These are phyloP conservation scores for Onychomys arenicola DNA, from an alignment of 2,797 vertebrate species.

Conservation along the genomic window DNA sequence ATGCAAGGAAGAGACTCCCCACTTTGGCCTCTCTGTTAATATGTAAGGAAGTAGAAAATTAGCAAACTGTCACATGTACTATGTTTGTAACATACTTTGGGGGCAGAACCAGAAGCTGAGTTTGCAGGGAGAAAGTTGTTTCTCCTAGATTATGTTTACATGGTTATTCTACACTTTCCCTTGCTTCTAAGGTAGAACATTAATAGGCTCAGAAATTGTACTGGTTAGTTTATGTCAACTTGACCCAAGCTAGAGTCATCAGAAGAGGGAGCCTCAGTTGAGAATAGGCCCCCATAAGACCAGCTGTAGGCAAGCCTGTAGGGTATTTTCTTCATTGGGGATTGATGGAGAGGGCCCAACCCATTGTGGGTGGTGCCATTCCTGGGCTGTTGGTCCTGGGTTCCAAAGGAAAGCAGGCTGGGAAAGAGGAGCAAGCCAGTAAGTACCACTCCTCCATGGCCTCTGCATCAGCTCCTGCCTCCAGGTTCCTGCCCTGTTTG, in stretches of 20 bases:
- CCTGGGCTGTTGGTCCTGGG: not conserved
- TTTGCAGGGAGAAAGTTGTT: not conserved
- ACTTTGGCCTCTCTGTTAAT: not conserved
- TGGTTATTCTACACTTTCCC: not conserved
- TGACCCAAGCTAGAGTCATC: not conserved
- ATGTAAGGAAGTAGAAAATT: not conserved
- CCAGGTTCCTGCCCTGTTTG: not conserved
- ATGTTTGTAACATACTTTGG: not conserved
- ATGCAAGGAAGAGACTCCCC: not conserved
- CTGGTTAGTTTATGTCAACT: not conserved
- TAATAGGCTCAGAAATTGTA: not conserved
- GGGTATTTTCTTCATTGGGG: not conserved
- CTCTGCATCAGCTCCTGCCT: not conserved
- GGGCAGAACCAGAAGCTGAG: conserved; percentile 4
- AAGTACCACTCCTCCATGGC: not conserved
- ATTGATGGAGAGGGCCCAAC: not conserved
- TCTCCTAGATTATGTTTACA: conserved; percentile 14
- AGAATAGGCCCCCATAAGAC: not conserved
- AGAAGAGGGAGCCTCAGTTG: not conserved
- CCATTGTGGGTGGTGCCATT: not conserved
- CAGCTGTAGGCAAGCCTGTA: not conserved
- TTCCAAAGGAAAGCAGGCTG: not conserved
- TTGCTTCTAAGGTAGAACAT: not conserved
- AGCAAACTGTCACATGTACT: not conserved
- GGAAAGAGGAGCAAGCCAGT: not conserved